Conservation (phyloP, 2,888 invertebrate genomes). For the Hypolimnas misippus region DNA sequence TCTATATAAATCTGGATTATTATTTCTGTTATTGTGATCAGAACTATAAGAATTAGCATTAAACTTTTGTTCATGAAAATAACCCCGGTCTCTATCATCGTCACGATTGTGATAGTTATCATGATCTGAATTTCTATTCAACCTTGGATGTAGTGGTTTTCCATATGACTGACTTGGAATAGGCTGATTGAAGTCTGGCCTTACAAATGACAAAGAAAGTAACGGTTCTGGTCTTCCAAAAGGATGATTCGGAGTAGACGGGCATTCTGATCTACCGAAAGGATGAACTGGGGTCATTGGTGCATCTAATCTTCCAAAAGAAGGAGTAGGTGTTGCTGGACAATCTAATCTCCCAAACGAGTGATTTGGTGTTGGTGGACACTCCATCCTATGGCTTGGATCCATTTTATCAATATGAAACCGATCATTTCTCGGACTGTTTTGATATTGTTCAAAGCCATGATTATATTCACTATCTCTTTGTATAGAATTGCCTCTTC, state of each 20-base stretch:
- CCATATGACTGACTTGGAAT: conserved; percentile 43
- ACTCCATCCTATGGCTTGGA: conserved; percentile 39
- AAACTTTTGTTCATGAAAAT: conserved; percentile 54
- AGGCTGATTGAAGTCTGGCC: conserved; percentile 44
- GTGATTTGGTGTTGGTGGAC: conserved; percentile 21
- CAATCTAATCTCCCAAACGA: conserved; percentile 46
- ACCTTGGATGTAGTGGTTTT: conserved; percentile 60
- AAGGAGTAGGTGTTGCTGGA: conserved; percentile 49
- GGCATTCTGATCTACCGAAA: conserved; percentile 47
- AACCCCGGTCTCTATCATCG: conserved; percentile 54
- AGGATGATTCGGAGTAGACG: conserved; percentile 53
- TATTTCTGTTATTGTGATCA: conserved; percentile 46
- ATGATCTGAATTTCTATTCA: conserved; percentile 60
- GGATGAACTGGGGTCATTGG: conserved; percentile 53
- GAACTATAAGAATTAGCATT: conserved; percentile 43
- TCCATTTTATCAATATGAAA: conserved; percentile 35
- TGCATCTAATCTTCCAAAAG: conserved; percentile 50
- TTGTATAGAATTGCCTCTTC: neutral
- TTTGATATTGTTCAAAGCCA: conserved; percentile 42
- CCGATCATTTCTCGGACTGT: conserved; percentile 41
- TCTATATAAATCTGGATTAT: conserved; percentile 47
- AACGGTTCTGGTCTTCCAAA: conserved; percentile 49
- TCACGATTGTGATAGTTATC: conserved; percentile 48
- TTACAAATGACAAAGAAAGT: conserved; percentile 50
- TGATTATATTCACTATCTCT: conserved; percentile 24